Conservation (phyloP, 2,113 vertebrate species). For the Haemorhous mexicanus region DNA sequence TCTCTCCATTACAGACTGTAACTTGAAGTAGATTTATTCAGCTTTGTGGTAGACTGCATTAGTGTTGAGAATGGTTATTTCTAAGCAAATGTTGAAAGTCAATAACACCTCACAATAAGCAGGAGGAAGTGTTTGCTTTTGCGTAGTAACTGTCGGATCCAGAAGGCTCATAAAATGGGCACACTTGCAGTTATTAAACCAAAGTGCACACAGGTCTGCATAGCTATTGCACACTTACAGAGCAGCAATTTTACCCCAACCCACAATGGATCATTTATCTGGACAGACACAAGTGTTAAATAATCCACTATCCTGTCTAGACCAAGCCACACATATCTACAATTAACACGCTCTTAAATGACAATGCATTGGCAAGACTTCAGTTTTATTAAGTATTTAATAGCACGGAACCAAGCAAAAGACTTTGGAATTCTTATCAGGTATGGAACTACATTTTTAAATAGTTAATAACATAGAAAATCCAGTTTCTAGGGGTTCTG, state of each 20-base stretch:
- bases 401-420: not conserved
- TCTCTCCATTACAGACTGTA: not conserved
- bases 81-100: not conserved
- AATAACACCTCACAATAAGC: not conserved
- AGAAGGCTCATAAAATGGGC: not conserved
- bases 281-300: not conserved
- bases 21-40: not conserved
- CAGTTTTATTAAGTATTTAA: not conserved
- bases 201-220: not conserved
- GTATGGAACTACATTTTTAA: not conserved
- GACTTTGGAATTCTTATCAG: not conserved
- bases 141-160: not conserved
- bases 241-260: not conserved
- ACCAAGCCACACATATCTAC: not conserved
- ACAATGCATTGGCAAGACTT: not conserved
- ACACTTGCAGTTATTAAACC: not conserved
- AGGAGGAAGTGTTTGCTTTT: not conserved
- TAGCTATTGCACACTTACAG: not conserved
- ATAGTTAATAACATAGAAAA: not conserved
- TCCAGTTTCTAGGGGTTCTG: not conserved
- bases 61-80: not conserved
- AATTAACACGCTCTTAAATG: not conserved
- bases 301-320: not conserved
- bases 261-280: not conserved
- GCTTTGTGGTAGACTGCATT: not conserved